Percentiles rank a stretch among this genome's conserved stretches.
phyloP scores from a whole-genome alignment of 1,140 invertebrate genomes.

The Propsilocerus akamusi region DNA sequence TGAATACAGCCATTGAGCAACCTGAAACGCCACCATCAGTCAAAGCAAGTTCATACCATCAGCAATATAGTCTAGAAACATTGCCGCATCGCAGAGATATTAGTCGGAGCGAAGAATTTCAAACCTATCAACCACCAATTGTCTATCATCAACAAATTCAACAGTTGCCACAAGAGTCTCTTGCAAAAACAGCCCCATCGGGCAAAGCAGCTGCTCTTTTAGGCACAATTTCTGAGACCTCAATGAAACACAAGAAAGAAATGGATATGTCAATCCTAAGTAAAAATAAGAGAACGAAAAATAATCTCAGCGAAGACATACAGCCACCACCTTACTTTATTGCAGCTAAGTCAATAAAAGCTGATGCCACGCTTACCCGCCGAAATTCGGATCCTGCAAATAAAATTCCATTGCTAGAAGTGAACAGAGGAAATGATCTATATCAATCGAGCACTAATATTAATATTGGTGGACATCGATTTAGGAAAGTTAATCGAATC shows the following conservation, averaged over 20 bases:
- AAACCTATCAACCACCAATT: conserved; percentile 12
- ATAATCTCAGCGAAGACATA: not conserved
- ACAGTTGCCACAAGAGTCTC: conserved; percentile 13
- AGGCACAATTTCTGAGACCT: conserved; percentile 19
- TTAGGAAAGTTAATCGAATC: conserved; percentile 49
- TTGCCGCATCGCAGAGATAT: conserved; percentile 9
- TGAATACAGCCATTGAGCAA: not conserved
- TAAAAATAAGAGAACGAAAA: conserved; percentile 1
- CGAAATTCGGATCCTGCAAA: conserved; percentile 52
- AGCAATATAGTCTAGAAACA: not conserved
- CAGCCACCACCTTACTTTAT: not conserved
- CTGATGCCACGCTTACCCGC: conserved; percentile 25
- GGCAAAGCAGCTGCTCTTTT: conserved; percentile 12
- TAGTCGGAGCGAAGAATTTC: conserved; percentile 23
- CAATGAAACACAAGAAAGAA: conserved; percentile 5
- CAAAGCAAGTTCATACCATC: conserved; percentile 10
- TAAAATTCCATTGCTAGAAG: conserved; percentile 7
- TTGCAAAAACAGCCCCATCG: not conserved
- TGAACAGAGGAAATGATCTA: conserved; percentile 8
- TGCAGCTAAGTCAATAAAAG: not conserved
- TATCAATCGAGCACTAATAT: conserved; percentile 8
- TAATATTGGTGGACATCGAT: conserved; percentile 22
- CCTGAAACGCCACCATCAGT: not conserved
- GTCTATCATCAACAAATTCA: conserved; percentile 7
- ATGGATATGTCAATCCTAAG: not conserved